These are phyloP conservation scores for Lagria hirta DNA, from an alignment of 2,888 invertebrate genomes.

Conservation along the genomic window DNA sequence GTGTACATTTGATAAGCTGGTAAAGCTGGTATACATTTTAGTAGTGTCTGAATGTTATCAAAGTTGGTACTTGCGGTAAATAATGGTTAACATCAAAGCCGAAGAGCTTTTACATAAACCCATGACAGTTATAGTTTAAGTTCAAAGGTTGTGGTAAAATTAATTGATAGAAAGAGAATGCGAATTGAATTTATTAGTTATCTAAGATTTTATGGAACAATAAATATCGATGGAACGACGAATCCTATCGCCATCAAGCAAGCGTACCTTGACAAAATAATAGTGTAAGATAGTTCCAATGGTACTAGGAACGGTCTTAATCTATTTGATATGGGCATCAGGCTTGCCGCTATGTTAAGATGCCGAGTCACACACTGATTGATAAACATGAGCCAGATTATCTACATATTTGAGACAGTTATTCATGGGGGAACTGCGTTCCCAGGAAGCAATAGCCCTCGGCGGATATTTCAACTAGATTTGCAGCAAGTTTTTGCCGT, in stretches of 20 bases:
- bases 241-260: background rate
- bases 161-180: too few relatives aligned
- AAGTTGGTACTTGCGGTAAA: too few relatives aligned
- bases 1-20: too few relatives aligned
- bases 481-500: constrained; percentile 24
- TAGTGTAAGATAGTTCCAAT: background rate
- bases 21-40: too few relatives aligned
- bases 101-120: too few relatives aligned
- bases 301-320: constrained; percentile 22
- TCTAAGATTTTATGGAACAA: too few relatives aligned
- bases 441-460: constrained; percentile 23
- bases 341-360: constrained; percentile 25
- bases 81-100: too few relatives aligned
- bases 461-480: constrained; percentile 26
- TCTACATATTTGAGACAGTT: constrained; percentile 31
- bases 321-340: constrained; percentile 28
- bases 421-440: constrained; percentile 27
- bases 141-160: too few relatives aligned
- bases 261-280: constrained; percentile 8
- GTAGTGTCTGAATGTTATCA: too few relatives aligned
- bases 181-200: too few relatives aligned
- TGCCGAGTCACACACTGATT: constrained; percentile 30
- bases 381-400: constrained; percentile 31
- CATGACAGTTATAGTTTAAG: too few relatives aligned
- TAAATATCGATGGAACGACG: background rate